Conservation (phyloP, 2,113 vertebrate genomes). For the Sylvia atricapilla region DNA sequence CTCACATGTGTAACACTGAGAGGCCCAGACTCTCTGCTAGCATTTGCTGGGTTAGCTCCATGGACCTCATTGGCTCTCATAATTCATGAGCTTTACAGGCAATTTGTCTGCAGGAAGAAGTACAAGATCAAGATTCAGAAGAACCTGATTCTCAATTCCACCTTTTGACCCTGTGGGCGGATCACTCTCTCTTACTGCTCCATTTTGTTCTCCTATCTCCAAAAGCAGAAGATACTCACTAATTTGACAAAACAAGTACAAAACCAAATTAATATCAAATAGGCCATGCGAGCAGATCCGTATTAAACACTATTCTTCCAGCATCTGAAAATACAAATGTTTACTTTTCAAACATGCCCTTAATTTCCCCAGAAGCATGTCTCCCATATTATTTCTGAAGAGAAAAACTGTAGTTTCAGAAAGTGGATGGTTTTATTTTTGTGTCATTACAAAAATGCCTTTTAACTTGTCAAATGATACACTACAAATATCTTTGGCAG, state of each 20-base stretch:
- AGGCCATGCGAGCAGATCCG: not conserved
- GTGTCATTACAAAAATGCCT: slow-evolving; percentile 50
- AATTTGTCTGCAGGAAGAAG: slow-evolving; percentile 2
- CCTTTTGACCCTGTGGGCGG: not conserved
- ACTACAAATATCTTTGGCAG: slow-evolving; percentile 50
- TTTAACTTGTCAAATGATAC: slow-evolving; percentile 36
- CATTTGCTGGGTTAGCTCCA: not conserved
- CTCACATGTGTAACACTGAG: not conserved
- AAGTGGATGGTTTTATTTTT: slow-evolving; percentile 51
- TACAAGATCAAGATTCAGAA: not conserved
- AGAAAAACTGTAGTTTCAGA: slow-evolving; percentile 5
- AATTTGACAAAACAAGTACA: not conserved
- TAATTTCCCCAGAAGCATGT: not conserved
- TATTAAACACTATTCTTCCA: not conserved
- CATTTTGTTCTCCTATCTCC: not conserved
- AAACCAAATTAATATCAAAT: not conserved
- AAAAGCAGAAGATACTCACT: not conserved
- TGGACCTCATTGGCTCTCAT: not conserved
- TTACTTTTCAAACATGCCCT: not conserved
- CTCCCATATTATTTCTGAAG: not conserved
- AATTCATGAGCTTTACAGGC: not conserved
- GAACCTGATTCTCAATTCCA: not conserved
- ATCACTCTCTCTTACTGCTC: not conserved
- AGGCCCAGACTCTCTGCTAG: not conserved
- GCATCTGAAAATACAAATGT: slow-evolving; percentile 31